These are phyloP conservation scores for Jacana jacana DNA, from an alignment of 2,113 vertebrate genomes.

Conservation along the genomic window DNA sequence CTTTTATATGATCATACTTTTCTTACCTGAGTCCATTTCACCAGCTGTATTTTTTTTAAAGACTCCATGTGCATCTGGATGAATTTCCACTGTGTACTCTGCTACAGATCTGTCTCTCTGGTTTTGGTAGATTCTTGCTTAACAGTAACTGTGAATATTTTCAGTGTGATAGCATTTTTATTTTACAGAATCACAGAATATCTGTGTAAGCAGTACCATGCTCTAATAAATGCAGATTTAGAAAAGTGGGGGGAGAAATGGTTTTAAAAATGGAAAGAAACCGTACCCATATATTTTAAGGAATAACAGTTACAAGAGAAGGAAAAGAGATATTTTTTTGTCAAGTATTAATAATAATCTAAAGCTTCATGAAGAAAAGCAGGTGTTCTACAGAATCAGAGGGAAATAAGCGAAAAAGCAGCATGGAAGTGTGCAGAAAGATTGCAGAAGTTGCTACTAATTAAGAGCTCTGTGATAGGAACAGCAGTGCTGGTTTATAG, in stretches of 20 bases:
- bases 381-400: not conserved
- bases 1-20: not conserved
- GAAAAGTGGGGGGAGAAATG: not conserved
- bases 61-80: not conserved
- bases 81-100: not conserved
- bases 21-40: not conserved
- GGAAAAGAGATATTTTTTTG: not conserved
- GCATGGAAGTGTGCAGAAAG: not conserved
- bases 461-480: not conserved
- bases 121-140: not conserved
- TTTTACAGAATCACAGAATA: not conserved
- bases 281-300: not conserved
- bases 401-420: not conserved
- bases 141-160: not conserved
- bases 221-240: not conserved
- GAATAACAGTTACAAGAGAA: not conserved
- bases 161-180: not conserved
- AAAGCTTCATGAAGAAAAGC: not conserved
- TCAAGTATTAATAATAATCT: not conserved
- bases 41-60: not conserved
- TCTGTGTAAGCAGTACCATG: not conserved
- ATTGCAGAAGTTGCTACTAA: not conserved
- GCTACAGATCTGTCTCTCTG: not conserved
- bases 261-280: not conserved
- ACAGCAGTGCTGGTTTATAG: not conserved